Evolutionary conservation across 2,888 invertebrate genomes (phyloP).

Genomic region (Byasa hedistus): DNA sequence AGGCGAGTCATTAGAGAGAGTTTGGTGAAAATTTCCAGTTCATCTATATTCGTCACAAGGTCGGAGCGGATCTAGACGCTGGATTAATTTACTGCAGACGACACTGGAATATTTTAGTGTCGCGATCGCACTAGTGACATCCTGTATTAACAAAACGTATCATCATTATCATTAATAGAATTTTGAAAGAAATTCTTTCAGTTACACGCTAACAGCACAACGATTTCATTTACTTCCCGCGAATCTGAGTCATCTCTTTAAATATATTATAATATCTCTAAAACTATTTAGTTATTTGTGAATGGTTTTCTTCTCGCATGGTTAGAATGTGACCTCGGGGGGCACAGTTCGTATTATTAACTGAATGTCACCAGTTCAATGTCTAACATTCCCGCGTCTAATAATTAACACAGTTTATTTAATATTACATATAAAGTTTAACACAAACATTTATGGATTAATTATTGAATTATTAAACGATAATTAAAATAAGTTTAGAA

Average conservation of each 20-base stretch:
- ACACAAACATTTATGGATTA: no score
- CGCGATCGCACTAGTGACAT: constrained; percentile 39
- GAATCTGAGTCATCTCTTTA: no score
- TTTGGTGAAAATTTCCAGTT: not conserved
- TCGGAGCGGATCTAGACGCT: constrained; percentile 26
- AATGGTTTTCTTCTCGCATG: constrained; percentile 3
- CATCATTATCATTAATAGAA: constrained; percentile 6
- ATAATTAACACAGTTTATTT: constrained; percentile 16
- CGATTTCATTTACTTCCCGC: no score
- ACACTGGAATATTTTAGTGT: constrained; percentile 36
- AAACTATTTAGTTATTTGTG: not conserved
- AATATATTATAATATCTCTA: not conserved
- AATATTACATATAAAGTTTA: no score
- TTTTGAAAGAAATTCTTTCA: not conserved
- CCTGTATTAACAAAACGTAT: constrained; percentile 33
- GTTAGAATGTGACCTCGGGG: constrained; percentile 18
- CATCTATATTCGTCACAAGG: constrained; percentile 32
- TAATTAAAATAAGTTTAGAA: no score
- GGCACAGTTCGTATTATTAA: constrained; percentile 18
- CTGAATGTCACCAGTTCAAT: constrained; percentile 28
- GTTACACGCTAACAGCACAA: no score
- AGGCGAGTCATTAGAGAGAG: no score
- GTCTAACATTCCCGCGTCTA: constrained; percentile 12
- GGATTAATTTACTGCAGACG: constrained; percentile 29
- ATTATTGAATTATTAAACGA: no score